These are phyloP conservation scores for Luscinia megarhynchos DNA, from an alignment of 2,797 vertebrate species.

Conservation along the genomic window DNA sequence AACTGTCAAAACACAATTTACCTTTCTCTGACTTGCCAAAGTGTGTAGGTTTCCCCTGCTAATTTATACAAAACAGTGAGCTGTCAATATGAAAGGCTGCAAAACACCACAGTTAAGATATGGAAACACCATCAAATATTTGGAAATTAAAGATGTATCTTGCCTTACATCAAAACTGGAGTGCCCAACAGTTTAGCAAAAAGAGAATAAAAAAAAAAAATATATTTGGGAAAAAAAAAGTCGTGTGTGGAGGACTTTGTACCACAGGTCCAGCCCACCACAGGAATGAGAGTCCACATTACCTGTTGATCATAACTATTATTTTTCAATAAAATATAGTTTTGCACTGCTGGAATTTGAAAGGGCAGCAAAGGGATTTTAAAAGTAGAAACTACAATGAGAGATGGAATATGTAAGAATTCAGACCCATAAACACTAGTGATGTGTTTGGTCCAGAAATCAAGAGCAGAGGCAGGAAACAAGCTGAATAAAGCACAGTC, in stretches of 20 bases:
- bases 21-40: conserved; percentile 12
- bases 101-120: not conserved
- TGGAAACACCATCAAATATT: not conserved
- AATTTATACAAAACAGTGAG: conserved; percentile 27
- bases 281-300: not conserved
- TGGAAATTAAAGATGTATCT: conserved; percentile 4
- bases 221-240: accelerated
- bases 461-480: not conserved
- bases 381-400: not conserved
- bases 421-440: not conserved
- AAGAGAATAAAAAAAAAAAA: not conserved
- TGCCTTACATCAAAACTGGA: not conserved
- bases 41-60: not conserved
- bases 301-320: not conserved
- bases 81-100: conserved; percentile 13
- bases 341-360: not conserved
- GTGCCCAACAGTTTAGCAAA: not conserved
- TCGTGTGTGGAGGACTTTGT: not conserved
- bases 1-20: conserved; percentile 65
- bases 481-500: not conserved
- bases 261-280: not conserved
- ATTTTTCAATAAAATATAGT: not conserved
- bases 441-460: not conserved
- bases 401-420: not conserved
- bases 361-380: not conserved